These are phyloP conservation scores for Gymnarchus niloticus DNA, from an alignment of 2,113 vertebrate species.

Conservation along the genomic window DNA sequence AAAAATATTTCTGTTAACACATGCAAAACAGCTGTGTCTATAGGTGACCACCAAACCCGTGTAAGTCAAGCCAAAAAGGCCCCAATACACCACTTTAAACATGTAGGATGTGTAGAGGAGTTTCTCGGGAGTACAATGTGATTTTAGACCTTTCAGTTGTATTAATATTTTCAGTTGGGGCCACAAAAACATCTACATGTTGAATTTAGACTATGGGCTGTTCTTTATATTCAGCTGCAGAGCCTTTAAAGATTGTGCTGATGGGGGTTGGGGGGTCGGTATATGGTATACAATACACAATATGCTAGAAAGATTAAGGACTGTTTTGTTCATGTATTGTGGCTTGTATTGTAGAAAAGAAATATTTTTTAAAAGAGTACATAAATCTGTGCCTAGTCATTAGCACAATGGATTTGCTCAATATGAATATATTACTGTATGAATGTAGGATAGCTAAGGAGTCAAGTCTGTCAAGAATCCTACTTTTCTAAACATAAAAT, in stretches of 20 bases:
- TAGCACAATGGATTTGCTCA: background rate
- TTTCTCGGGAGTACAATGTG: background rate
- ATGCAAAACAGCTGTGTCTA: background rate
- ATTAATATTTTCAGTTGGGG: background rate
- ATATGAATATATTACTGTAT: background rate
- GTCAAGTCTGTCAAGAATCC: background rate
- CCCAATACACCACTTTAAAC: conserved; percentile 7
- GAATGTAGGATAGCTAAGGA: background rate
- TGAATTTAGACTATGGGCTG: background rate
- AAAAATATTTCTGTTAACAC: conserved; percentile 13
- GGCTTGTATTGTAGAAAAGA: background rate
- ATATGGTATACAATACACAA: background rate
- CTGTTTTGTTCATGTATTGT: background rate
- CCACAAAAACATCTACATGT: background rate
- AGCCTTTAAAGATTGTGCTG: background rate
- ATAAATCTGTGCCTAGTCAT: background rate
- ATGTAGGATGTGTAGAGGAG: background rate
- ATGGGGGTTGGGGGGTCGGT: background rate
- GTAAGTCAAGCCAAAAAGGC: conserved; percentile 42
- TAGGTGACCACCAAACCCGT: conserved; percentile 45
- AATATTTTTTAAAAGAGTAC: background rate
- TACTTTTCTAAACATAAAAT: background rate
- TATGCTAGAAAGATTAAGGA: background rate
- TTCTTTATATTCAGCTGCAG: background rate
- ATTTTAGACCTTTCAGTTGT: background rate